phyloP scores from a whole-genome alignment of 2,113 vertebrate species.

The Macrotus californicus region DNA sequence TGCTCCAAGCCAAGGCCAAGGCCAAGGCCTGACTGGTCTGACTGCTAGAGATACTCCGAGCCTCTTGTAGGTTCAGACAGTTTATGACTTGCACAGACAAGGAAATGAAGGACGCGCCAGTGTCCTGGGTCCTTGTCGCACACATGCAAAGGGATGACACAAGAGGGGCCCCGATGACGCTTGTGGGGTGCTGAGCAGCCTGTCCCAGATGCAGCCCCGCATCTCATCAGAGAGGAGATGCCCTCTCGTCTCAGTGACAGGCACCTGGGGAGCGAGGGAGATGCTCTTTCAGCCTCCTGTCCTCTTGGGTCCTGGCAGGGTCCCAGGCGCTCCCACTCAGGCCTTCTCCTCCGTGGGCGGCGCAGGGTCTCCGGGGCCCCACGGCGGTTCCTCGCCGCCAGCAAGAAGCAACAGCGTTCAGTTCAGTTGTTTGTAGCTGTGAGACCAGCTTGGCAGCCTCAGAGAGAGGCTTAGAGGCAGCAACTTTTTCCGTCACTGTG shows the following conservation, averaged over 20 bases:
- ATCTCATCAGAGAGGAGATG: neutral
- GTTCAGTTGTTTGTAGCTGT: neutral
- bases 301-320: neutral
- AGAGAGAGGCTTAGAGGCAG: neutral
- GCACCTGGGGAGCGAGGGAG: neutral
- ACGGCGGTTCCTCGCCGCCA: neutral
- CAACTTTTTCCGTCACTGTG: neutral
- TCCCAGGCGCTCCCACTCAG: neutral
- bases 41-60: neutral
- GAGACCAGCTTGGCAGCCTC: neutral
- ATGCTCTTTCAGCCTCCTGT: neutral
- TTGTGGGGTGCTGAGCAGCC: no score
- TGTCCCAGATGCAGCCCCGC: fast-evolving
- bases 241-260: neutral
- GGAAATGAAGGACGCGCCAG: neutral
- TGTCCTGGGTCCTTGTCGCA: neutral
- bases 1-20: neutral
- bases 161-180: neutral
- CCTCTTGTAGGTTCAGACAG: neutral
- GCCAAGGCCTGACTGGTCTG: neutral
- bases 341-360: neutral
- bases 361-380: fast-evolving
- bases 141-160: neutral
- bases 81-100: neutral
- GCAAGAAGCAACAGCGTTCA: neutral